Percentiles rank a stretch among this genome's conserved stretches.
These are phyloP conservation scores for Drosophila lutescens DNA, from an alignment of 2,888 invertebrate genomes.

Conservation along the genomic window DNA sequence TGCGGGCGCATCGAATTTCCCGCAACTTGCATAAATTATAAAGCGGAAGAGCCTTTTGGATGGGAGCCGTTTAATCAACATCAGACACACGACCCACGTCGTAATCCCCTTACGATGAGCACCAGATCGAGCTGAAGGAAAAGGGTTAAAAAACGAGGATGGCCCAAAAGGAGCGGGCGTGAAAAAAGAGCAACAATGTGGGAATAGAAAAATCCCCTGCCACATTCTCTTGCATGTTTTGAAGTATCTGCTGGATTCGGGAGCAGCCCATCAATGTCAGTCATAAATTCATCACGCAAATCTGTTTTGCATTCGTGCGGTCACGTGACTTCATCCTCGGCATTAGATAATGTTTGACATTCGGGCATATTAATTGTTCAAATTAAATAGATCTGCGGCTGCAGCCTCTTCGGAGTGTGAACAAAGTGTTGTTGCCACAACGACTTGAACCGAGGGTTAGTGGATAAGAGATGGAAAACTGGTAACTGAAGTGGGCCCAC, in stretches of 20 bases:
- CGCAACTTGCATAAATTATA: constrained; percentile 75
- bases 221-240: constrained; percentile 47
- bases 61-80: constrained; percentile 70
- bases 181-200: constrained; percentile 74
- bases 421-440: constrained; percentile 39
- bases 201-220: constrained; percentile 10
- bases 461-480: constrained; percentile 1
- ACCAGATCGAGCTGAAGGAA: constrained; percentile 56
- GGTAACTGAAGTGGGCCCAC: constrained; percentile 55
- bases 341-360: constrained; percentile 74
- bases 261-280: constrained; percentile 73
- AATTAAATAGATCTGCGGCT: constrained; percentile 65
- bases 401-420: constrained; percentile 34
- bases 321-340: constrained; percentile 68
- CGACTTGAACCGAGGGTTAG: constrained; percentile 10
- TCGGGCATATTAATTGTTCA: constrained; percentile 73
- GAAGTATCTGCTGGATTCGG: constrained; percentile 49
- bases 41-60: constrained; percentile 35
- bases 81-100: constrained; percentile 67
- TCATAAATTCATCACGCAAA: constrained; percentile 80
- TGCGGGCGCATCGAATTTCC: constrained; percentile 73
- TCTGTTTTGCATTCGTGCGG: constrained; percentile 76
- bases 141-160: constrained; percentile 67
- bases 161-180: constrained; percentile 61
- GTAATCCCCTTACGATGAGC: constrained; percentile 63